Percentiles rank a stretch among this genome's conserved stretches.
phyloP scores from a whole-genome alignment of 2,797 vertebrate genomes.

The Morus bassanus region DNA sequence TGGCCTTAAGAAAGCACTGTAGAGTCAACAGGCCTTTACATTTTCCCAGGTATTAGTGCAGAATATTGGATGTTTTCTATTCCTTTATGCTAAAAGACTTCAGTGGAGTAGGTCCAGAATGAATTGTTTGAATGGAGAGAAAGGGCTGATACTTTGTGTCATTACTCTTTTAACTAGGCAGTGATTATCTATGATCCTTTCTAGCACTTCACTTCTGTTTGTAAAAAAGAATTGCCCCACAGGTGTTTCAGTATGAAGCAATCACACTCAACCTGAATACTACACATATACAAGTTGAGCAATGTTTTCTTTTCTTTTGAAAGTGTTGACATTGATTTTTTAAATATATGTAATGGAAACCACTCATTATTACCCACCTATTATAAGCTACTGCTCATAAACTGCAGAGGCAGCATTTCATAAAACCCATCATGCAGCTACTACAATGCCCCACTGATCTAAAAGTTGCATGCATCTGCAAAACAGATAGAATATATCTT shows the following conservation, averaged over 20 bases:
- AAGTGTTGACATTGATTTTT: conserved; percentile 52
- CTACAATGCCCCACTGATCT: neutral
- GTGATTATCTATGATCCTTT: neutral
- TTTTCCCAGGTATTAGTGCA: neutral
- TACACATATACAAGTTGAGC: neutral
- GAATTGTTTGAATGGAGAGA: neutral
- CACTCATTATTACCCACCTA: conserved; percentile 38
- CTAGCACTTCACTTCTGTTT: neutral
- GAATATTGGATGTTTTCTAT: neutral
- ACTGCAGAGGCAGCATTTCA: conserved; percentile 44
- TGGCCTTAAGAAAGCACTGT: neutral
- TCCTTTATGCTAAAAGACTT: neutral
- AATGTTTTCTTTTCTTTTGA: conserved; percentile 46
- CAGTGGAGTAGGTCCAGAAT: neutral
- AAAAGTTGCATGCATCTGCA: conserved; percentile 19
- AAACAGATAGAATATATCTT: neutral
- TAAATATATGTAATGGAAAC: conserved; percentile 44
- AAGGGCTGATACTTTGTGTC: neutral
- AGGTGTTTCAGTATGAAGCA: conserved; percentile 41
- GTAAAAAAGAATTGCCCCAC: neutral
- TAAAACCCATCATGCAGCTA: conserved; percentile 19
- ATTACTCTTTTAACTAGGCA: neutral
- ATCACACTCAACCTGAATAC: neutral
- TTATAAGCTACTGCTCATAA: conserved; percentile 37
- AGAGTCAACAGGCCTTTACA: neutral